A percentile compares a stretch with the other conserved stretches of the same genome.
phyloP scores from a whole-genome alignment of 2,888 invertebrate species.

The Eurytoma adleriae region DNA sequence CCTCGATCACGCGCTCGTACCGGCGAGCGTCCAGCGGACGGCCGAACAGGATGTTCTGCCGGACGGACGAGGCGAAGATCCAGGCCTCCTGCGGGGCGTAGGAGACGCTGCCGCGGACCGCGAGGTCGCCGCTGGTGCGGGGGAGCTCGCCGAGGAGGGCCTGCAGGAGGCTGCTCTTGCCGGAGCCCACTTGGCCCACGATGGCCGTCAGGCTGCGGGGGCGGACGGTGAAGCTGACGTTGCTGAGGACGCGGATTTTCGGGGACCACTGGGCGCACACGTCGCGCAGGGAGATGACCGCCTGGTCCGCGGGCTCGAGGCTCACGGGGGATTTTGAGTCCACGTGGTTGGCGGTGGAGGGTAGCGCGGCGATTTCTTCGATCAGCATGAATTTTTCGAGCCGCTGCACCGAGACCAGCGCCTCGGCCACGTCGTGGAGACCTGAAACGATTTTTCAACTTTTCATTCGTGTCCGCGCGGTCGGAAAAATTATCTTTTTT shows the following conservation, averaged over 20 bases:
- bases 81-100: conserved; percentile 91
- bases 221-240: conserved; percentile 82
- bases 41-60: conserved; percentile 79
- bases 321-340: not conserved
- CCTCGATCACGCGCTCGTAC: conserved; percentile 78
- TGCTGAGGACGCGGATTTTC: conserved; percentile 82
- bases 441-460: conserved; percentile 73
- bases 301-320: conserved; percentile 64
- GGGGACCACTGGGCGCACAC: conserved; percentile 85
- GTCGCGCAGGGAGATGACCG: conserved; percentile 75
- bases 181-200: conserved; percentile 82
- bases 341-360: not conserved
- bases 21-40: conserved; percentile 64
- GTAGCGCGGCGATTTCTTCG: conserved; percentile 27
- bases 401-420: conserved; percentile 80
- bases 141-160: conserved; percentile 82
- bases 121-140: conserved; percentile 79
- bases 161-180: conserved; percentile 80
- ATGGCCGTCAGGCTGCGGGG: conserved; percentile 82
- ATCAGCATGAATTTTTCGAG: conserved; percentile 70
- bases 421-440: conserved; percentile 81
- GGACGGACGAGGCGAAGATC: conserved; percentile 84
- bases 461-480: too few relatives aligned
- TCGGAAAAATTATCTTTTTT: too few relatives aligned
- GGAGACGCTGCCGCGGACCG: conserved; percentile 82